Percentiles rank a stretch among this genome's conserved stretches.
Evolutionary conservation across 2,888 invertebrate genomes (phyloP).

Genomic region (Chrysolina americana): DNA sequence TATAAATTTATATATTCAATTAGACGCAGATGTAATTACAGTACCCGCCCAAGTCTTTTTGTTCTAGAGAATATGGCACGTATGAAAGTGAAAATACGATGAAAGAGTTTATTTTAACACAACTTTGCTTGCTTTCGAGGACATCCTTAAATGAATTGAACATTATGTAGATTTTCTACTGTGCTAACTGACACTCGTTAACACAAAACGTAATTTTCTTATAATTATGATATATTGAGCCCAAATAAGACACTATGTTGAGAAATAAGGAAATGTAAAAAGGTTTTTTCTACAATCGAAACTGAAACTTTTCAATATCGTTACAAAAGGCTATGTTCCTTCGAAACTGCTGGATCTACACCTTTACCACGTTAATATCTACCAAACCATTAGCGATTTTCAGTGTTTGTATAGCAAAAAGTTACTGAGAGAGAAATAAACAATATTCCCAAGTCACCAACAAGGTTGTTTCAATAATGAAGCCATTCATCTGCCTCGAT

Average conservation of each 20-base stretch:
- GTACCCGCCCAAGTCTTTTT: not conserved
- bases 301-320: too few species aligned
- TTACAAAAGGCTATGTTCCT: too few species aligned
- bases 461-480: conserved; percentile 20
- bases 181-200: too few species aligned
- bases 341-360: too few species aligned
- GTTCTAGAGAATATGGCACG: not conserved
- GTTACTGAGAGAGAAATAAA: not conserved
- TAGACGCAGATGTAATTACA: not conserved
- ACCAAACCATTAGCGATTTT: not conserved
- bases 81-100: not conserved
- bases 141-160: not conserved
- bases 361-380: too few species aligned
- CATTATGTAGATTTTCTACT: too few species aligned
- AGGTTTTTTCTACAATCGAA: too few species aligned
- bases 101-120: not conserved
- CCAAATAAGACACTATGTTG: too few species aligned
- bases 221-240: too few species aligned
- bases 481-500: conserved; percentile 10
- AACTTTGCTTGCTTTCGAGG: not conserved
- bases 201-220: too few species aligned
- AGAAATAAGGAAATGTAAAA: too few species aligned
- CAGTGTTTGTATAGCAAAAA: not conserved
- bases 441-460: not conserved
- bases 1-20: not conserved